Base-by-base conservation (phyloP, 1,140 invertebrate genomes). In the Drosophila guanche region DNA sequence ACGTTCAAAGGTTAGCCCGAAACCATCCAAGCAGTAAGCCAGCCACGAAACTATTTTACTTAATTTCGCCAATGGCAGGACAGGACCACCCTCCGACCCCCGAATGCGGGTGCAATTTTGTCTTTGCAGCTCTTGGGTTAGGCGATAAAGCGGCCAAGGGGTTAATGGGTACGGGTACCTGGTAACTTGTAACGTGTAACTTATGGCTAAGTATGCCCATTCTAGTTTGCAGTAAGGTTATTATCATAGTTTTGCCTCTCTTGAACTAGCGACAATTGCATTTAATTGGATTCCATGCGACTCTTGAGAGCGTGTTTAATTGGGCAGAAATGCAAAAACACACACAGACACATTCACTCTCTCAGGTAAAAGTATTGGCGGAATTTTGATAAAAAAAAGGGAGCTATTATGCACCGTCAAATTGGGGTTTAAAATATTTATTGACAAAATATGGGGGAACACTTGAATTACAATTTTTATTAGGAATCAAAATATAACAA, bases 11-110 rank as follows among this genome's bases (percentile, higher is more conserved):
- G 33, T 37, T 12, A 52, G 25, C 16, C 29, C 46, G 23, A 27
- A 23, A 33, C 56, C 33, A 27, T 23, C 37, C 41, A 67, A 47
- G 29, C 43, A 45, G 50, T 57, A 71, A 63, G 54, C 60, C 56
- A 72, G 72, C 43, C 29, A 73, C 65, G 58, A 70, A 74, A 70
- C 59, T 74, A 75, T 75, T 75, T 75, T 41, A 43, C 50, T 67
- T 76, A 67, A 60, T 75, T 75, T 66, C 55, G 33, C 33, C 72
- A 72, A 66, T 66, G 69, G 37, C 33, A 33, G 33, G 27, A 58
- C 47, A 56, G 23, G 22, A n/a, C 37, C 51, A 45, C 56, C 52
- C 60, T 52, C 54, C 27, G 16, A 20, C 14, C 20, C 5, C 51
- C 14, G 58, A n/a, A 69, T 63, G 53, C 48, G 53, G 45, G 51